Evolutionary conservation across 2,888 invertebrate species (phyloP), one percentile per base, ranked within the genome.

Genomic region (Trichopria drosophilae): DNA sequence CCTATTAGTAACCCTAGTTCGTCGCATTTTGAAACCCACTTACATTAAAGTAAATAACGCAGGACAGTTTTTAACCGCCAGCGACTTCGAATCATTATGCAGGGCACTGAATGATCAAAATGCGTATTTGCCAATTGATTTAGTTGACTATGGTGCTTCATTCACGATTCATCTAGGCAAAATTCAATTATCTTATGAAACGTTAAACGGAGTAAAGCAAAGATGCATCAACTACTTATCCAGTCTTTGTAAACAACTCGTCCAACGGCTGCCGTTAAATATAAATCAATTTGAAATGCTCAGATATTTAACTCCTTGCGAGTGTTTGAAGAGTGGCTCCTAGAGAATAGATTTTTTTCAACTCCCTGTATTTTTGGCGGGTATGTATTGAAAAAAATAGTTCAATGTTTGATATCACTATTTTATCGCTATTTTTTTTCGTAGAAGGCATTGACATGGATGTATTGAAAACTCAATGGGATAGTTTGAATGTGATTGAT

Each of bases 11-110:
- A 34, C 51, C 15, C 10, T 49, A 9, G 53, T 36, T 10, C 31
- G 42, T 20, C 34, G 59, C 9, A 44, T 55, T 24, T 39, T 59
- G 9, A 55, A 57, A 31, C 45, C 46, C 20, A 28, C 37, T 15
- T 42, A 20, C 34, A 16, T 42, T 6, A 46, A 49, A 9, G 3
- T n/a, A n/a, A n/a, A n/a, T n/a, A n/a, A n/a, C n/a, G n/a, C n/a
- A n/a, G n/a, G n/a, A n/a, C n/a, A n/a, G n/a, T n/a, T n/a, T n/a
- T n/a, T n/a, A n/a, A n/a, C n/a, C n/a, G n/a, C n/a, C n/a, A n/a
- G n/a, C n/a, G n/a, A n/a, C n/a, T n/a, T n/a, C n/a, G n/a, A n/a
- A n/a, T n/a, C n/a, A n/a, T n/a, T n/a, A n/a, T n/a, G n/a, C n/a
- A n/a, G n/a, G n/a, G n/a, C n/a, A n/a, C n/a, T n/a, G n/a, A n/a